phyloP scores from a whole-genome alignment of 1,140 invertebrate genomes.

The Bradynema listronoti region DNA sequence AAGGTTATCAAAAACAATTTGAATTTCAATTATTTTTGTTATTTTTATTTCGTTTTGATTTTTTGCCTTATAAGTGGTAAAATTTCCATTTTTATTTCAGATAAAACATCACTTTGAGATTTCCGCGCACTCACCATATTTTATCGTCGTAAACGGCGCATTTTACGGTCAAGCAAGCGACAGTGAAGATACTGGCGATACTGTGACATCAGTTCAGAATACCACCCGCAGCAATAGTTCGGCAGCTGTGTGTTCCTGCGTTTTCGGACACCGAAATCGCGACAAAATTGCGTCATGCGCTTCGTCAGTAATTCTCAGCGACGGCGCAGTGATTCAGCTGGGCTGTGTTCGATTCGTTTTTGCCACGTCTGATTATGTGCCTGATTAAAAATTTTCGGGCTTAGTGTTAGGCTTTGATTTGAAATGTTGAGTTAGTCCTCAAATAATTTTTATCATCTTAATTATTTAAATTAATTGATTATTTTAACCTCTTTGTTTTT shows the following conservation, averaged over 20 bases:
- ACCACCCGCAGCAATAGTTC: not conserved
- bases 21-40: too few species aligned
- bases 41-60: too few species aligned
- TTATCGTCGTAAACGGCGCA: not conserved
- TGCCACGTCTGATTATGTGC: conserved; percentile 13
- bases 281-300: conserved; percentile 7
- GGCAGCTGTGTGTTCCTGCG: not conserved
- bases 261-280: not conserved
- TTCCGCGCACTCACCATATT: not conserved
- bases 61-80: not conserved
- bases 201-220: not conserved
- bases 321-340: conserved; percentile 20
- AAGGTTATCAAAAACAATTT: conserved; percentile 16
- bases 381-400: too few species aligned
- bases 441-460: too few species aligned
- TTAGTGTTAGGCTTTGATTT: too few species aligned
- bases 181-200: not conserved
- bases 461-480: too few species aligned
- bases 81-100: conserved; percentile 8
- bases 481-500: too few species aligned
- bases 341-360: conserved; percentile 22
- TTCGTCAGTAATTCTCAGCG: conserved; percentile 12
- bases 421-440: too few species aligned
- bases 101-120: conserved; percentile 17
- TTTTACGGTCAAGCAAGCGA: not conserved